phyloP scores from a whole-genome alignment of 2,888 invertebrate species.

The Nasonia oneida region DNA sequence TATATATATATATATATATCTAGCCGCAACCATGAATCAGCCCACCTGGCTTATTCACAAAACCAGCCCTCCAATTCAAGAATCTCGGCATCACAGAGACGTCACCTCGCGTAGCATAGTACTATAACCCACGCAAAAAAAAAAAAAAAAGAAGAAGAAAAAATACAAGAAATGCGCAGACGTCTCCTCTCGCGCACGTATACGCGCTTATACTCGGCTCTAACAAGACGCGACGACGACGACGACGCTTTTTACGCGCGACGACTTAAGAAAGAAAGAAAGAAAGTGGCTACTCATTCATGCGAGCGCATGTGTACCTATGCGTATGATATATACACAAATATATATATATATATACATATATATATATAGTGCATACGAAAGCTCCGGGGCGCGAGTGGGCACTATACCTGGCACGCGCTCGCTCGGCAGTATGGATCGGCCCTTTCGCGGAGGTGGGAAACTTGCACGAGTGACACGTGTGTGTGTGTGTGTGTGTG shows the following conservation, averaged over 20 bases:
- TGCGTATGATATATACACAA: background rate
- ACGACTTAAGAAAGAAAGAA: conserved; percentile 46
- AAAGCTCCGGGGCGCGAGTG: background rate
- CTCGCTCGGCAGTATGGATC: conserved; percentile 19
- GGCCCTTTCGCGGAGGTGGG: conserved; percentile 21
- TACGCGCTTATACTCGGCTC: background rate
- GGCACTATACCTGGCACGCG: background rate
- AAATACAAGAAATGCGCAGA: background rate
- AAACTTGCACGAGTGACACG: conserved; percentile 12
- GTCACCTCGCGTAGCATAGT: background rate
- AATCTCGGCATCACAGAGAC: conserved; percentile 1
- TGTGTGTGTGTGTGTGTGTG: background rate
- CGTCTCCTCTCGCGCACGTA: background rate
- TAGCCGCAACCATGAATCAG: background rate
- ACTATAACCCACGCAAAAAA: background rate
- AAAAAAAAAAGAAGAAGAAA: background rate
- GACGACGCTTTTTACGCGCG: background rate
- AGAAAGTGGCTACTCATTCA: conserved; percentile 53
- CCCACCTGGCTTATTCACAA: conserved; percentile 3
- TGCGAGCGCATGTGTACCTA: background rate
- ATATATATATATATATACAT: background rate
- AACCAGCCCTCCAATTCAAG: conserved; percentile 24
- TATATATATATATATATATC: background rate
- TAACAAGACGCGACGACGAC: conserved; percentile 11
- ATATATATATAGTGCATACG: background rate